A percentile compares a stretch with the other conserved stretches of the same genome.
Conservation (phyloP, 2,888 invertebrate genomes). For the Drosophila paranaensis region DNA sequence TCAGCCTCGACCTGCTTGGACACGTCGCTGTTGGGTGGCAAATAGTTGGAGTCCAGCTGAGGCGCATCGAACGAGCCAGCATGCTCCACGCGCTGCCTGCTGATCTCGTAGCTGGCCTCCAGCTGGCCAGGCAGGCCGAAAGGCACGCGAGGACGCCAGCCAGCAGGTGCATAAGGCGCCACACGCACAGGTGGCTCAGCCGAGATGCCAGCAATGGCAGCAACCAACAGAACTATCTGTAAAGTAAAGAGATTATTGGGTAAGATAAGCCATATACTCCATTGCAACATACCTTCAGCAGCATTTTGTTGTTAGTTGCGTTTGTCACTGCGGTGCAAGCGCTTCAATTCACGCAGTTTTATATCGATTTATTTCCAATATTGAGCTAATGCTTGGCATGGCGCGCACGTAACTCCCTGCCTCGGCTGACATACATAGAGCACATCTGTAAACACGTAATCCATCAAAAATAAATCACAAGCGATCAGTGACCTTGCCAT, state of each 20-base stretch:
- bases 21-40: slow-evolving; percentile 57
- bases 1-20: slow-evolving; percentile 28
- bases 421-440: slow-evolving; percentile 56
- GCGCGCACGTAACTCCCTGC: slow-evolving; percentile 51
- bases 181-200: slow-evolving; percentile 66
- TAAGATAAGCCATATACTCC: background rate
- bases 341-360: slow-evolving; percentile 62
- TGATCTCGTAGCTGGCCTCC: slow-evolving; percentile 69
- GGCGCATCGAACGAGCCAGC: slow-evolving; percentile 72
- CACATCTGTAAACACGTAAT: slow-evolving; percentile 71
- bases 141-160: slow-evolving; percentile 84
- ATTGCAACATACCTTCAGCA: slow-evolving; percentile 49
- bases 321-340: slow-evolving; percentile 55
- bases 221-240: slow-evolving; percentile 29
- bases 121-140: slow-evolving; percentile 82
- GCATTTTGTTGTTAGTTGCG: slow-evolving; percentile 53
- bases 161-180: slow-evolving; percentile 83
- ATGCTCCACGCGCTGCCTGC: slow-evolving; percentile 77
- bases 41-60: slow-evolving; percentile 57
- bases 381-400: slow-evolving; percentile 27
- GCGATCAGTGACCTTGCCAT: slow-evolving; percentile 59
- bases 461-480: slow-evolving; percentile 32
- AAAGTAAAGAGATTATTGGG: no score
- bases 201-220: slow-evolving; percentile 15
- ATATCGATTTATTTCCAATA: slow-evolving; percentile 53